These are phyloP conservation scores for Macrotis lagotis DNA, from an alignment of 2,113 vertebrate genomes.

Conservation along the genomic window DNA sequence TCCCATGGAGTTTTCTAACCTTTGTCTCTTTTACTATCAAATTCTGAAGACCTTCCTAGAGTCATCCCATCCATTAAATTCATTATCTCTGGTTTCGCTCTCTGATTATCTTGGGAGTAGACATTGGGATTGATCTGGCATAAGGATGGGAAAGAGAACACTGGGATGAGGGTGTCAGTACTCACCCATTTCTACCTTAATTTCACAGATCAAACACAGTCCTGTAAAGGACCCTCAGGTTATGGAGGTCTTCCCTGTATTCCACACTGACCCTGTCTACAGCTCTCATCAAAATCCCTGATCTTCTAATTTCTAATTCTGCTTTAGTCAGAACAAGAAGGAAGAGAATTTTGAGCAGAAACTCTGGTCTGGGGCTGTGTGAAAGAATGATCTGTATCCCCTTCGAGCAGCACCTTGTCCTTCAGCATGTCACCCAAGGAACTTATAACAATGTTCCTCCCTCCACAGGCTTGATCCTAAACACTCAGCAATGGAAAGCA, in stretches of 20 bases:
- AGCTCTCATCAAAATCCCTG: not conserved
- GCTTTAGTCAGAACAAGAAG: not conserved
- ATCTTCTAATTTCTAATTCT: not conserved
- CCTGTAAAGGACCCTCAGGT: not conserved
- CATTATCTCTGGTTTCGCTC: not conserved
- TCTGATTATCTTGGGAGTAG: not conserved
- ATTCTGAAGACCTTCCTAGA: not conserved
- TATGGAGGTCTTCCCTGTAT: not conserved
- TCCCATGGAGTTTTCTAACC: not conserved
- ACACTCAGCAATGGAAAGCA: too few species aligned
- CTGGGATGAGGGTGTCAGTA: not conserved
- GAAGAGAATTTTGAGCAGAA: not conserved
- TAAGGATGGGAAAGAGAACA: not conserved
- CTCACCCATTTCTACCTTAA: not conserved
- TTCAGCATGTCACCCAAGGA: too few species aligned
- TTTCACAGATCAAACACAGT: not conserved
- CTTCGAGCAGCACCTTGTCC: too few species aligned
- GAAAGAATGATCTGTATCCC: too few species aligned
- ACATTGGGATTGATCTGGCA: accelerated
- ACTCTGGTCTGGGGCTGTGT: too few species aligned
- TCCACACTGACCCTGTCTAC: not conserved
- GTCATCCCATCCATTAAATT: not conserved
- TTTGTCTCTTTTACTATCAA: not conserved
- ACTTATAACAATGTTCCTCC: too few species aligned
- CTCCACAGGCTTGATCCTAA: too few species aligned